Conservation (phyloP, 2,113 vertebrate genomes). For the Baryphthengus martii region DNA sequence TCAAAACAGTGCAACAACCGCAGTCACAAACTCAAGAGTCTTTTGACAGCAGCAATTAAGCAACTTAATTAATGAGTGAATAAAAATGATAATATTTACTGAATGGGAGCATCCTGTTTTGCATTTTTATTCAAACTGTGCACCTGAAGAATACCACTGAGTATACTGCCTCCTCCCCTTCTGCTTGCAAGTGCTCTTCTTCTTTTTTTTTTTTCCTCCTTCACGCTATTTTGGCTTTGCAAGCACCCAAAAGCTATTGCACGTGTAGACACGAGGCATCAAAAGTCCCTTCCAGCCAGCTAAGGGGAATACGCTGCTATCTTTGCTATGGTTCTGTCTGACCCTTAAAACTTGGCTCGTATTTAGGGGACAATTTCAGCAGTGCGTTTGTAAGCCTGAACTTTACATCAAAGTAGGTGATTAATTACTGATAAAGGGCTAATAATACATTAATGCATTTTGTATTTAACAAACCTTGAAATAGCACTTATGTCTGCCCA, state of each 20-base stretch:
- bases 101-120: conserved; percentile 82
- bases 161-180: conserved; percentile 3
- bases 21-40: conserved; percentile 79
- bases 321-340: conserved; percentile 19
- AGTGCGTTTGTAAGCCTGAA: conserved; percentile 79
- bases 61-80: conserved; percentile 87
- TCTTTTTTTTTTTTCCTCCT: neutral
- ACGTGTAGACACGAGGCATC: neutral
- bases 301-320: conserved; percentile 30
- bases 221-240: neutral
- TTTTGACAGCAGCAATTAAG: conserved; percentile 89
- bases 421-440: conserved; percentile 88
- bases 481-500: neutral
- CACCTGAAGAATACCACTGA: conserved; percentile 72
- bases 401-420: conserved; percentile 85
- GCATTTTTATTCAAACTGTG: conserved; percentile 80
- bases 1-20: conserved; percentile 69
- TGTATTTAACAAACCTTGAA: conserved; percentile 80
- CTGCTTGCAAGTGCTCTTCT: neutral
- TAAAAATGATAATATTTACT: conserved; percentile 90
- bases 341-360: conserved; percentile 21
- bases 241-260: neutral
- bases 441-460: conserved; percentile 87
- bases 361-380: conserved; percentile 67
- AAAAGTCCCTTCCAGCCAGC: conserved; percentile 32